Base-by-base conservation (phyloP, 2,113 vertebrate species). In the Chlorodrepanis virens region DNA sequence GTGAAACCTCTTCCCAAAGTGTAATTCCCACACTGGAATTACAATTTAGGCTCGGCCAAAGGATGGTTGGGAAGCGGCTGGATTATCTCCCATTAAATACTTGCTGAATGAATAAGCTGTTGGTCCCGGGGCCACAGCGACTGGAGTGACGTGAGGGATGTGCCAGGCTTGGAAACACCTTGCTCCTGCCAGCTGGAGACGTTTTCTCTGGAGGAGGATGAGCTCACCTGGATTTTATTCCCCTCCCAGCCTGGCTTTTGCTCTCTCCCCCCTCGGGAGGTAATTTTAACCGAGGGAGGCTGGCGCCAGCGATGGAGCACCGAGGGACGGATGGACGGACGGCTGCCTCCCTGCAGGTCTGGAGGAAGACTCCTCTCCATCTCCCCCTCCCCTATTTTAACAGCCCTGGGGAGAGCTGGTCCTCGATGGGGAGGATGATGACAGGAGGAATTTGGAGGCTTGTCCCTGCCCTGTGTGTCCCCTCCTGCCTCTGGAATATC, bases 161-260 rank as follows among this genome's bases (percentile, higher is more conserved):
- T 89, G 94, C 87, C 0, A 24, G 92, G 63, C 72, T 91, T 27
- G 90, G 80, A 91, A 94, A 83, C 87, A 22, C 64, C 87, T 83
- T 1, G 3, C 94, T 77, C 9, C 0, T 83, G 94, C 95, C 92
- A 86, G 31, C 90, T n/a, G 20, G 79, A 83, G 92, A 82, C 2
- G 7, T 77, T 93, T 69, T 60, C 54, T 81, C 69, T 1, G 61
- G 91, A 86, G 87, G 77, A 90, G 78, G 83, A 88, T 91, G 92
- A 95, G 87, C 94, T 96, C 94, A 91, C 95, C 95, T 96, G 92
- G 54, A 14, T 91, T 93, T 91, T 69, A 72, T 81, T 93, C 84
- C 92, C 90, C 84, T 96, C 92, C 94, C 95, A 93, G 87, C 77
- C 33, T 2, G 11, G 45, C 6, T 95, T 91, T 91, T 89, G 35